phyloP scores from a whole-genome alignment of 1,140 invertebrate species.

The Euwallacea similis region DNA sequence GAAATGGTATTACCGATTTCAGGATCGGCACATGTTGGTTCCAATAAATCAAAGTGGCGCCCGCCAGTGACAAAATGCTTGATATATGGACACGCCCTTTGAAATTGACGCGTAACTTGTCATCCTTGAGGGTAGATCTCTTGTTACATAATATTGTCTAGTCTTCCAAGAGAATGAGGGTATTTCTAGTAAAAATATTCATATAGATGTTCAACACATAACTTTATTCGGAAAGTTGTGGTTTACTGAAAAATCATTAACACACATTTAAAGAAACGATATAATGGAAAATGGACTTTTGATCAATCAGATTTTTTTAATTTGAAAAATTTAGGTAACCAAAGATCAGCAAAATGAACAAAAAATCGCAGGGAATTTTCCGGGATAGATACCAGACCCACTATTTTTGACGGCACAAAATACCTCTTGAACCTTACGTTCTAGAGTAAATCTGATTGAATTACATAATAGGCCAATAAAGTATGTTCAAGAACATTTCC shows the following conservation, averaged over 20 bases:
- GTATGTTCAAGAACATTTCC: constrained; percentile 19
- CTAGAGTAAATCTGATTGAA: too few species aligned
- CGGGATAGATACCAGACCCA: too few species aligned
- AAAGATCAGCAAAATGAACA: too few species aligned
- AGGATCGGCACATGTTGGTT: constrained; percentile 23
- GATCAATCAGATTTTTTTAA: neutral
- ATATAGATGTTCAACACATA: too few species aligned
- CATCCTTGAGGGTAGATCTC: constrained; percentile 13
- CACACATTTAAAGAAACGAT: too few species aligned
- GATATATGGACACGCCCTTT: constrained; percentile 30
- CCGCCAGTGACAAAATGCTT: constrained; percentile 28
- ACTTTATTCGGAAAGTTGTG: too few species aligned
- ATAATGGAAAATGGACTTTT: neutral
- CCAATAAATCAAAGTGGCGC: constrained; percentile 33
- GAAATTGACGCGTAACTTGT: constrained; percentile 21
- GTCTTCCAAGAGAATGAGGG: neutral
- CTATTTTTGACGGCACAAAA: too few species aligned
- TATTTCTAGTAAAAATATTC: neutral
- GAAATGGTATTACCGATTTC: constrained; percentile 18
- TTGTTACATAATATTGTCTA: constrained; percentile 18
- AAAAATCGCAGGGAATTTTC: too few species aligned
- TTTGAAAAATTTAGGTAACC: neutral
- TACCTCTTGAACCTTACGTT: too few species aligned
- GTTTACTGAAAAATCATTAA: too few species aligned
- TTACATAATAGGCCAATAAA: neutral